Evolutionary conservation across 2,888 invertebrate genomes (phyloP), one percentile per base, ranked within the genome.

Genomic region (Argyra leucocephala): DNA sequence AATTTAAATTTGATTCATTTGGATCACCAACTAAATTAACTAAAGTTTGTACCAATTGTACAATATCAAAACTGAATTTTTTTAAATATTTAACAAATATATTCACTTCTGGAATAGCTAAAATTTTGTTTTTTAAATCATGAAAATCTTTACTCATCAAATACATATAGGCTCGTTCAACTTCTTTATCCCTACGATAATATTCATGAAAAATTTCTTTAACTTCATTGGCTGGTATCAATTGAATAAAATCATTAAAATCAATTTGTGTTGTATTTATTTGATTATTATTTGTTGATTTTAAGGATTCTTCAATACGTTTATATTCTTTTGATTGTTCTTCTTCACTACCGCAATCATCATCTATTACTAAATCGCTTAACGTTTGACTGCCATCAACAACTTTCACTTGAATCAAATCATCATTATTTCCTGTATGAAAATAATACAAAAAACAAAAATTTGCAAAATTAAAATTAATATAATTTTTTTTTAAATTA

Each of bases 11-110:
- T 31, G 22, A 12, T 7, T 58, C 22, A 2, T 5, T 22, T 2
- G 72, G 71, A 12, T 66, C 64, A 0, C 68, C 72, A 22, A 74
- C 72, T 59, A 73, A 66, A 69, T 73, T 72, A 22, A 72, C 69
- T 63, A 78, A 62, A 0, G 72, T 70, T 62, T 73, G 69, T 4
- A 72, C 65, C 65, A 76, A 70, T 57, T 72, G 67, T 1, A 78
- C 63, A 37, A 79, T 72, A 73, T 79, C 76, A 65, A 79, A 67
- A 12, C 79, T 79, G 62, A 73, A 75, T 66, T 70, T 72, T 68
- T 76, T 75, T 66, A 79, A 71, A 70, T 76, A 78, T 63, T 72
- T 71, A 36, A 76, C 70, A 66, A 78, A 75, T 22, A 73, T 72
- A 64, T 70, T 67, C 67, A 79, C 73, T 72, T 78, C 78, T 58